These are phyloP conservation scores for Pempheris klunzingeri DNA, from an alignment of 2,797 vertebrate species.

Conservation along the genomic window DNA sequence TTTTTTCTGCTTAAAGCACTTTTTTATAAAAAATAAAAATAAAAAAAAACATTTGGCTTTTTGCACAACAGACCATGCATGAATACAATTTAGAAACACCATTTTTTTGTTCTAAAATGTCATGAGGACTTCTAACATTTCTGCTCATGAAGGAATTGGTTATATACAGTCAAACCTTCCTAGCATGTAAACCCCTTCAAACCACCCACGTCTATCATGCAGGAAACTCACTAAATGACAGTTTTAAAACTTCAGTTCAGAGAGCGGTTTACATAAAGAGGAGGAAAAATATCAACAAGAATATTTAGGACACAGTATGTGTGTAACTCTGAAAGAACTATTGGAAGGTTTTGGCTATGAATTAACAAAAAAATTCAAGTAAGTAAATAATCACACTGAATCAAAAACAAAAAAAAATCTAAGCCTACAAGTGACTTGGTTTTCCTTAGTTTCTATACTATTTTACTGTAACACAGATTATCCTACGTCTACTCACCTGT, in stretches of 20 bases:
- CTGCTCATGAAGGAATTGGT: constrained; percentile 38
- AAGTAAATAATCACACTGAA: constrained; percentile 75
- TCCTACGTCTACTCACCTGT: constrained; percentile 74
- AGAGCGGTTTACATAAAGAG: constrained; percentile 56
- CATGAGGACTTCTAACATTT: constrained; percentile 58
- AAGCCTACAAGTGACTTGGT: constrained; percentile 72
- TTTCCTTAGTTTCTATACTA: constrained; percentile 70
- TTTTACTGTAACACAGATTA: constrained; percentile 72
- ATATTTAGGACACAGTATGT: constrained; percentile 71
- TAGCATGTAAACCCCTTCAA: constrained; percentile 51
- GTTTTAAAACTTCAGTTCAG: constrained; percentile 61
- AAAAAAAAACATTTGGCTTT: constrained; percentile 67
- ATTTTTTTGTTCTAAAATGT: constrained; percentile 55
- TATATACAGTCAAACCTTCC: constrained; percentile 50
- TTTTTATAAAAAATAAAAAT: too few species aligned
- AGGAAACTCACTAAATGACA: constrained; percentile 48
- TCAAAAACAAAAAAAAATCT: constrained; percentile 47
- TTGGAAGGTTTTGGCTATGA: constrained; percentile 73
- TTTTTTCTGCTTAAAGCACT: constrained; percentile 76
- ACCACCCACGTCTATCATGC: constrained; percentile 28
- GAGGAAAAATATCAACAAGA: constrained; percentile 57
- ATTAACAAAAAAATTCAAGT: constrained; percentile 82
- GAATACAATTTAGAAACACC: constrained; percentile 58
- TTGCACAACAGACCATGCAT: constrained; percentile 68
- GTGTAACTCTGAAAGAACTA: constrained; percentile 76